Conservation (phyloP, 2,113 vertebrate species). For the Panthera uncia region DNA sequence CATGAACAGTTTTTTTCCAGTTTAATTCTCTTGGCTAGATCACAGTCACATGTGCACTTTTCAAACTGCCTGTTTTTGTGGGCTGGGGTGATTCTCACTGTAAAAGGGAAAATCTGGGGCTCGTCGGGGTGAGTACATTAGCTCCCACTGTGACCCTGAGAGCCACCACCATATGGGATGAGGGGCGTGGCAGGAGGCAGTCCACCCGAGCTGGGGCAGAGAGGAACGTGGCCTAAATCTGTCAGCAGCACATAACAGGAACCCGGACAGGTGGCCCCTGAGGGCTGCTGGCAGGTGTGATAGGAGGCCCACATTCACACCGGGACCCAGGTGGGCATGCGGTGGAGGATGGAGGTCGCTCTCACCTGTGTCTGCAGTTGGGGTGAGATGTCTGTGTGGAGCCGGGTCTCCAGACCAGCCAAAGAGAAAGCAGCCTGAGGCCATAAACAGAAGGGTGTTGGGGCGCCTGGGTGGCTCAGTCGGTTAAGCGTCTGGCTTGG, state of each 20-base stretch:
- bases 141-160: accelerated
- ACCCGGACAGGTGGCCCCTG: neutral
- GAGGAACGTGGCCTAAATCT: accelerated
- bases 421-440: neutral
- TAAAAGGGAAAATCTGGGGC: neutral
- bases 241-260: neutral
- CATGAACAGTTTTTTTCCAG: neutral
- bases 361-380: neutral
- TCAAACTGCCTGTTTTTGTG: neutral
- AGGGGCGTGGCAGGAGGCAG: accelerated
- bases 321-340: neutral
- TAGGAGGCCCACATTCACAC: neutral
- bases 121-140: neutral
- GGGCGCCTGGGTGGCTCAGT: too few species aligned
- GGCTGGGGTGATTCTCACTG: neutral
- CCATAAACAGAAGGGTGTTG: neutral
- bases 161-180: neutral
- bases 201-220: neutral
- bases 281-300: neutral
- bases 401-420: neutral
- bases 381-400: neutral
- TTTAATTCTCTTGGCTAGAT: neutral
- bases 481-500: too few species aligned
- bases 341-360: neutral
- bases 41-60: neutral